phyloP scores from a whole-genome alignment of 2,888 invertebrate genomes.

The Drosophila colorata region DNA sequence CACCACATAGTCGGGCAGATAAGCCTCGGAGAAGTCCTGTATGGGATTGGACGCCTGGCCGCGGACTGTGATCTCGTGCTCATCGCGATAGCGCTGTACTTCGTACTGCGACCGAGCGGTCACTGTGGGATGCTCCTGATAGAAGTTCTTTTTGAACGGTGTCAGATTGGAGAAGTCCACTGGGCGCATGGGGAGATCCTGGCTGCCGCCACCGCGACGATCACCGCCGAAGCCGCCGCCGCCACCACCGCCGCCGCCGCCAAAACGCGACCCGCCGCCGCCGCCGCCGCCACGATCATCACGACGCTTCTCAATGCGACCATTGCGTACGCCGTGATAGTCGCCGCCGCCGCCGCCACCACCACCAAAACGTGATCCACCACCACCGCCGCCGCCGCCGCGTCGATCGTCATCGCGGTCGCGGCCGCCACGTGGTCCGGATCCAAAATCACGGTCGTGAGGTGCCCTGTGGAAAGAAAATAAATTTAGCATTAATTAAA shows the following conservation, averaged over 20 bases:
- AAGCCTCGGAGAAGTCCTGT: constrained; percentile 91
- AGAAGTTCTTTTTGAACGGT: constrained; percentile 94
- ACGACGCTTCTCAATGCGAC: constrained; percentile 85
- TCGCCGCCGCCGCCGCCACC: constrained; percentile 91
- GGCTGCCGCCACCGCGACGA: constrained; percentile 88
- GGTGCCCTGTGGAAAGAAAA: constrained; percentile 76
- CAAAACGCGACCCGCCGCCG: constrained; percentile 88
- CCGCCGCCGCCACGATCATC: constrained; percentile 79
- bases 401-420: constrained; percentile 87
- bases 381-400: constrained; percentile 66
- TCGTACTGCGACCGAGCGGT: constrained; percentile 89
- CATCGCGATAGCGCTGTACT: constrained; percentile 89
- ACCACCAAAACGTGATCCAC: constrained; percentile 85
- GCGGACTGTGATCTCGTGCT: constrained; percentile 91
- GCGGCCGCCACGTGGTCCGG: constrained; percentile 88
- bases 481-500: neutral
- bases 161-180: constrained; percentile 87
- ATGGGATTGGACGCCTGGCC: constrained; percentile 92
- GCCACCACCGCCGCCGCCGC: constrained; percentile 96
- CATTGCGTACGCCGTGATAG: constrained; percentile 85
- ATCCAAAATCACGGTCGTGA: constrained; percentile 83
- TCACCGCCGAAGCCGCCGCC: constrained; percentile 77
- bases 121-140: constrained; percentile 90
- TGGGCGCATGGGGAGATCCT: constrained; percentile 92
- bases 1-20: constrained; percentile 91